Conservation (phyloP, 2,113 vertebrate species). For the Phalacrocorax brasilianus region DNA sequence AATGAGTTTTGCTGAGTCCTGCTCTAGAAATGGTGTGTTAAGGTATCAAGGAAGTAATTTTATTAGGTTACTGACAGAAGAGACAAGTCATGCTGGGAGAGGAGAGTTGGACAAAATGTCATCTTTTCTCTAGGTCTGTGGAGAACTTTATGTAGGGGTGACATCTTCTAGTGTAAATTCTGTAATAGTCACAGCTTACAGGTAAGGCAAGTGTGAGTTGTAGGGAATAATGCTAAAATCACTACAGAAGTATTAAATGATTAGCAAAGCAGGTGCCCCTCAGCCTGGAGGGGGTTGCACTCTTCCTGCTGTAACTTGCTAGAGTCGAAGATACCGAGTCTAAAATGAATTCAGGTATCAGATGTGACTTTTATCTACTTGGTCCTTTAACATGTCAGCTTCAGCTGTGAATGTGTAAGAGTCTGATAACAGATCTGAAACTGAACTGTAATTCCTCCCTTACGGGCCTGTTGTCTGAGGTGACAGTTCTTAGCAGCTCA, state of each 20-base stretch:
- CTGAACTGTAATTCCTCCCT: not conserved
- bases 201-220: not conserved
- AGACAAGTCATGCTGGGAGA: not conserved
- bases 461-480: not conserved
- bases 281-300: not conserved
- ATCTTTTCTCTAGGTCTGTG: not conserved
- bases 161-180: not conserved
- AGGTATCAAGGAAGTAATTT: not conserved
- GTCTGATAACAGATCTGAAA: not conserved
- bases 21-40: not conserved
- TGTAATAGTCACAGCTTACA: not conserved
- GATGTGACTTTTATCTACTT: not conserved
- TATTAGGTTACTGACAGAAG: not conserved
- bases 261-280: not conserved
- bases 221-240: not conserved
- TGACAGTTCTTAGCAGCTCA: not conserved
- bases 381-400: not conserved
- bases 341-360: not conserved
- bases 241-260: not conserved
- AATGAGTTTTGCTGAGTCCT: not conserved
- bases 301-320: rapidly evolving
- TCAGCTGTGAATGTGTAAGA: not conserved
- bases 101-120: not conserved
- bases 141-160: not conserved
- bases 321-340: not conserved